Percentiles rank a stretch among this genome's conserved stretches.
phyloP scores from a whole-genome alignment of 1,140 invertebrate genomes.

The Centruroides vittatus region DNA sequence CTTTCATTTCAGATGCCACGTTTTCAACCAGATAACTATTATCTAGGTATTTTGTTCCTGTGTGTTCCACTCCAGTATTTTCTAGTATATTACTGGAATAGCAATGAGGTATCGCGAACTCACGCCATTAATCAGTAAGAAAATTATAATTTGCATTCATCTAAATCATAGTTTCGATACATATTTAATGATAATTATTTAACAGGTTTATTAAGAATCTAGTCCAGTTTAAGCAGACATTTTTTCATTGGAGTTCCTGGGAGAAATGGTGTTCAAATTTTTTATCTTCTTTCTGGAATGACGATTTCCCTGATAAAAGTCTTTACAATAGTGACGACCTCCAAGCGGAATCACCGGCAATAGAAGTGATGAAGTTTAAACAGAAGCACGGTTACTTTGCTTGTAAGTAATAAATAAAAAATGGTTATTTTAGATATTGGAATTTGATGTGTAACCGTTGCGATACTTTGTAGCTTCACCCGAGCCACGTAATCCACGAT shows the following conservation, averaged over 20 bases:
- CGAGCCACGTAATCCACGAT: conserved; percentile 26
- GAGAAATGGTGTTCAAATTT: conserved; percentile 20
- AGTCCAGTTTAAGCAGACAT: conserved; percentile 20
- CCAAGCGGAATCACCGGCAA: conserved; percentile 31
- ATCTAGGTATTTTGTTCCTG: conserved; percentile 18
- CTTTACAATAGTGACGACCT: conserved; percentile 12
- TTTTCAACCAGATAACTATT: too few relatives aligned
- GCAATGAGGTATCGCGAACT: conserved; percentile 18
- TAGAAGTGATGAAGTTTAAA: conserved; percentile 31
- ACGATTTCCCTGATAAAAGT: background rate
- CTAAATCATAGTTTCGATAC: background rate
- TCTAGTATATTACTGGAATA: conserved; percentile 20
- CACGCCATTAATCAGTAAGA: conserved; percentile 14
- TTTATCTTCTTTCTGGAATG: background rate
- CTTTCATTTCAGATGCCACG: too few relatives aligned
- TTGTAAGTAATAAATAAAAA: conserved; percentile 14
- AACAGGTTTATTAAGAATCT: conserved; percentile 22
- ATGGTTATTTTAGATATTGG: too few relatives aligned
- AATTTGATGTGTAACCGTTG: too few relatives aligned
- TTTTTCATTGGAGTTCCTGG: conserved; percentile 24
- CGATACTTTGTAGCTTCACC: conserved; percentile 23
- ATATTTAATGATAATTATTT: conserved; percentile 4
- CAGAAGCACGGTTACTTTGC: conserved; percentile 27
- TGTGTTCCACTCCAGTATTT: conserved; percentile 27
- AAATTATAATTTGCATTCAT: background rate